phyloP scores from a whole-genome alignment of 2,113 vertebrate genomes.

The Climacteris rufus region DNA sequence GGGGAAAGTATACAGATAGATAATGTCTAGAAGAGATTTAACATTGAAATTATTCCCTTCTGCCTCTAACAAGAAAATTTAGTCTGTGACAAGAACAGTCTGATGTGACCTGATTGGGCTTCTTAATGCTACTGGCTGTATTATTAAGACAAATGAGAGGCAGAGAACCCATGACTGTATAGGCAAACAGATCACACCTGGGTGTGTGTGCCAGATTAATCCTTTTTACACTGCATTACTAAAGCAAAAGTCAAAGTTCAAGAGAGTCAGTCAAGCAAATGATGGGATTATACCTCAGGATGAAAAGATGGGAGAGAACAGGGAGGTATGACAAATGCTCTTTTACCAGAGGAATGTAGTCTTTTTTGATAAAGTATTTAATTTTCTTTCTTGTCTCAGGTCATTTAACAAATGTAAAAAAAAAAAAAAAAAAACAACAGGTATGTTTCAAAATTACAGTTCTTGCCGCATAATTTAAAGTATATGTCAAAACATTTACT shows the following conservation, averaged over 20 bases:
- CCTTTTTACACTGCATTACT: not conserved
- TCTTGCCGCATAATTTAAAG: not conserved
- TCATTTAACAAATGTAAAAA: not conserved
- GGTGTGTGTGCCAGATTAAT: not conserved
- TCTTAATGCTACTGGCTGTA: not conserved
- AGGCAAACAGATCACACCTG: not conserved
- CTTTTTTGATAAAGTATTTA: not conserved
- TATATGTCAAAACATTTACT: not conserved
- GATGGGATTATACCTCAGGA: conserved; percentile 1
- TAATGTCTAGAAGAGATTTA: not conserved
- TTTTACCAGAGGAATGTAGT: not conserved
- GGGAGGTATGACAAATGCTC: not conserved
- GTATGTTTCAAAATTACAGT: not conserved
- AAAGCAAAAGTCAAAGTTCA: not conserved
- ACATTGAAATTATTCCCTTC: not conserved
- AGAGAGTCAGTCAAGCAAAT: not conserved
- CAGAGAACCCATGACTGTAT: not conserved
- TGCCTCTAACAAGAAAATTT: not conserved
- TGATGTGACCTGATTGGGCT: not conserved
- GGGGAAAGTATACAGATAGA: not conserved
- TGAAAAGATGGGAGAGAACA: not conserved
- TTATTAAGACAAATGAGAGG: not conserved
- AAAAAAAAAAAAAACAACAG: not conserved
- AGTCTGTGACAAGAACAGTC: not conserved
- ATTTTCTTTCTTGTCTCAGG: not conserved